These are phyloP conservation scores for Tenebrosternarchus preto DNA, from an alignment of 2,113 vertebrate species.

Conservation along the genomic window DNA sequence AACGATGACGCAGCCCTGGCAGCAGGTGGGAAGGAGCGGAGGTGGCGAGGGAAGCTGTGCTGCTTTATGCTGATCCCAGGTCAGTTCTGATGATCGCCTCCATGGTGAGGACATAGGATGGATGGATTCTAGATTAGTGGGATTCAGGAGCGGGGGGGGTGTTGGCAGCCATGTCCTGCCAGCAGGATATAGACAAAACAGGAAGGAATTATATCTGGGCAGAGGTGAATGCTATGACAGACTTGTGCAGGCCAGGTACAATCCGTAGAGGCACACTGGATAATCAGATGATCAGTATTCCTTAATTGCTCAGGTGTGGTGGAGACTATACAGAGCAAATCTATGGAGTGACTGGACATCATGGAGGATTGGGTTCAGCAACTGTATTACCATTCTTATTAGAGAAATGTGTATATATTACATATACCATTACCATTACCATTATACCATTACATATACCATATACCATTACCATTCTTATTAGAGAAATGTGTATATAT, in stretches of 20 bases:
- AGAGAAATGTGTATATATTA: too few relatives aligned
- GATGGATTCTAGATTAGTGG: background rate
- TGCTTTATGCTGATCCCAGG: constrained; percentile 12
- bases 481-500: too few relatives aligned
- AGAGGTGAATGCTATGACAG: background rate
- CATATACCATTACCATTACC: too few relatives aligned
- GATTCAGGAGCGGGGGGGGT: too few relatives aligned
- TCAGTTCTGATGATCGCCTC: background rate
- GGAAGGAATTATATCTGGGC: background rate
- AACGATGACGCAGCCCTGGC: constrained; percentile 32
- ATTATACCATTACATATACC: too few relatives aligned
- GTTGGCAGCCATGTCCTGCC: constrained; percentile 18
- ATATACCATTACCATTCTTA: too few relatives aligned
- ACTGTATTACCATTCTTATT: too few relatives aligned
- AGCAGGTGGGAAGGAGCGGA: background rate
- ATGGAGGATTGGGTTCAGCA: too few relatives aligned
- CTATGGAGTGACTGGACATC: too few relatives aligned
- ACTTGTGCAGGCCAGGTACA: background rate
- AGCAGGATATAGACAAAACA: constrained; percentile 5
- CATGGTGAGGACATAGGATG: background rate
- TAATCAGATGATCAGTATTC: background rate
- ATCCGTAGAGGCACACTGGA: background rate
- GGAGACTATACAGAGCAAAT: too few relatives aligned
- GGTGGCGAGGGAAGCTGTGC: background rate
- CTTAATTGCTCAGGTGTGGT: background rate